These are phyloP conservation scores for Sarcophaga bullata DNA, from an alignment of 1,140 invertebrate species.

Conservation along the genomic window DNA sequence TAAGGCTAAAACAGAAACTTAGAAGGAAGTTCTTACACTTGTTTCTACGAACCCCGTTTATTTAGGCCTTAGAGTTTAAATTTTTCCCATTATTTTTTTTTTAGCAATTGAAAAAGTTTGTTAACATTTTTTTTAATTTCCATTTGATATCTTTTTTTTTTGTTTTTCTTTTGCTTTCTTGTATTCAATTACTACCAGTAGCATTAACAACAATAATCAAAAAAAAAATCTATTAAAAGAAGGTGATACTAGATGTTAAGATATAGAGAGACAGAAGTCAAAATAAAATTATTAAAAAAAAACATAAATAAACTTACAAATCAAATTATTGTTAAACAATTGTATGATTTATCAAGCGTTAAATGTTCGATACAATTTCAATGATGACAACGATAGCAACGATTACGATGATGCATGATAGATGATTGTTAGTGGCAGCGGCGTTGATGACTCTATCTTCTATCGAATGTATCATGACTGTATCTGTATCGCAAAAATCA, in stretches of 20 bases:
- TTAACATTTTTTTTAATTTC: not conserved
- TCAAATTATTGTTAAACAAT: slow-evolving; percentile 34
- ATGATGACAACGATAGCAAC: not conserved
- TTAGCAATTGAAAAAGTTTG: slow-evolving; percentile 17
- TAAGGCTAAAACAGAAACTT: too few relatives aligned
- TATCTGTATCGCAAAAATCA: slow-evolving; percentile 13
- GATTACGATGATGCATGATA: not conserved
- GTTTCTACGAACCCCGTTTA: not conserved
- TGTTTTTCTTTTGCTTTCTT: not conserved
- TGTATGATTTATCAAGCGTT: slow-evolving; percentile 33
- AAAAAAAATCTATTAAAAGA: too few relatives aligned
- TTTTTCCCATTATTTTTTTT: not conserved
- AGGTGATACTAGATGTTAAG: too few relatives aligned
- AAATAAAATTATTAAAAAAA: not conserved
- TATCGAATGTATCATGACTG: not conserved
- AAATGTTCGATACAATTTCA: slow-evolving; percentile 14
- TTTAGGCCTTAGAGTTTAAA: not conserved
- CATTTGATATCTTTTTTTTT: not conserved
- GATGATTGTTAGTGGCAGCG: not conserved
- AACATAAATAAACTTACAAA: not conserved
- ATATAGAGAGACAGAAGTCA: not conserved
- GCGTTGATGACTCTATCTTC: too few relatives aligned
- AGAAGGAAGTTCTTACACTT: too few relatives aligned
- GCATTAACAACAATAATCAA: too few relatives aligned
- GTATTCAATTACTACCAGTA: not conserved